Evolutionary conservation across 1,140 invertebrate species (phyloP).

Genomic region (Ctenoplectra terminalis): DNA sequence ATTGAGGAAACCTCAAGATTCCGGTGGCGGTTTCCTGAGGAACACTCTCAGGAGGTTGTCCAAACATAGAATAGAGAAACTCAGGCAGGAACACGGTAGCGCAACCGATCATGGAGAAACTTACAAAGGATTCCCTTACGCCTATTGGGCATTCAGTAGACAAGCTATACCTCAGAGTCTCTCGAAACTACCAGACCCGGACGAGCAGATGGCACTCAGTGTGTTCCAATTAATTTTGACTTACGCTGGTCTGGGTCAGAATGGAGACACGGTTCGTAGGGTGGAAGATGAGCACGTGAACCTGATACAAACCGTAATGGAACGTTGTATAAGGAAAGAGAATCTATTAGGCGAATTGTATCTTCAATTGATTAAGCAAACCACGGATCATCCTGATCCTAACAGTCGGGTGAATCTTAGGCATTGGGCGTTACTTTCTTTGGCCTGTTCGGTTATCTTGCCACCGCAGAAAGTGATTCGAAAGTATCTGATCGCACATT

Average conservation of each 20-base stretch:
- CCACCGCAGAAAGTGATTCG: slow-evolving; percentile 92
- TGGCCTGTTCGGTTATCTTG: slow-evolving; percentile 93
- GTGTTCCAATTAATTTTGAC: slow-evolving; percentile 90
- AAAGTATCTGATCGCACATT: slow-evolving; percentile 95
- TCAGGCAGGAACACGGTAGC: slow-evolving; percentile 90
- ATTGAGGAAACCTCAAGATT: slow-evolving; percentile 91
- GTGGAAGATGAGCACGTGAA: slow-evolving; percentile 94
- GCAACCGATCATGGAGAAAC: slow-evolving; percentile 89
- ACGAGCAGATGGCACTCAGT: slow-evolving; percentile 93
- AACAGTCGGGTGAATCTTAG: slow-evolving; percentile 93
- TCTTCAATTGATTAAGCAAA: slow-evolving; percentile 96
- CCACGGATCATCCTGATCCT: slow-evolving; percentile 95
- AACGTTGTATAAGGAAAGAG: slow-evolving; percentile 95
- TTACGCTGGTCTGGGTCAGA: slow-evolving; percentile 92
- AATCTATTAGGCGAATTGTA: slow-evolving; percentile 95
- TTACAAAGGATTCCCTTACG: slow-evolving; percentile 93
- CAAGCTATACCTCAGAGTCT: slow-evolving; percentile 91
- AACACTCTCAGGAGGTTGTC: slow-evolving; percentile 94
- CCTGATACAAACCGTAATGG: slow-evolving; percentile 94
- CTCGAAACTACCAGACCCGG: slow-evolving; percentile 91
- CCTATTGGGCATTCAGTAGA: slow-evolving; percentile 95
- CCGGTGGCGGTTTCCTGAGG: slow-evolving; percentile 90
- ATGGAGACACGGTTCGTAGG: slow-evolving; percentile 85
- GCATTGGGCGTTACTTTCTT: slow-evolving; percentile 95
- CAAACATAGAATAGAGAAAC: slow-evolving; percentile 93